These are phyloP conservation scores for Sisor rabdophorus DNA, from an alignment of 2,113 vertebrate genomes.

Conservation along the genomic window DNA sequence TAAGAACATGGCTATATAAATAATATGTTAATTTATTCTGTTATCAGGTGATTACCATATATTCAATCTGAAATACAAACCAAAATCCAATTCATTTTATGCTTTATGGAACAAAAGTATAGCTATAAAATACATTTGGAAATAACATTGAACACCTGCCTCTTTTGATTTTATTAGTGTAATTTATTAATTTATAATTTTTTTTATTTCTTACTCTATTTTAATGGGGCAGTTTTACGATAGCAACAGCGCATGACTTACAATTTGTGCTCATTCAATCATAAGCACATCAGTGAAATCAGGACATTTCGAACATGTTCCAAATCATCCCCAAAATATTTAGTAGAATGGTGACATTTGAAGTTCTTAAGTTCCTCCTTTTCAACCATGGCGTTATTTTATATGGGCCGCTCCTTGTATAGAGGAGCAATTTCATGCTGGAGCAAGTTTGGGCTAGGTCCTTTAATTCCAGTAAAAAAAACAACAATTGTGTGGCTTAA, in stretches of 20 bases:
- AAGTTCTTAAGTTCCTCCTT: neutral
- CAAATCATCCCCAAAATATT: neutral
- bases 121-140: neutral
- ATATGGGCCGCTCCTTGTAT: neutral
- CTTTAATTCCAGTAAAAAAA: neutral
- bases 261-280: neutral
- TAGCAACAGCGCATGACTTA: neutral
- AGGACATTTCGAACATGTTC: neutral
- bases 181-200: no score
- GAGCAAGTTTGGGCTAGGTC: neutral
- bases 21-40: conserved; percentile 2
- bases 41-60: neutral
- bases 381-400: neutral
- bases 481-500: neutral
- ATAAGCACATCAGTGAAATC: no score
- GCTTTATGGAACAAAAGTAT: no score
- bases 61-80: neutral
- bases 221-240: neutral
- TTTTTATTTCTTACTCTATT: neutral
- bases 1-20: neutral
- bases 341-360: neutral
- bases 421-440: neutral
- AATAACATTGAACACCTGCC: neutral
- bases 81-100: no score
- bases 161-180: no score